Evolutionary conservation across 2,888 invertebrate genomes (phyloP).

Genomic region (Antheraea yamamai): DNA sequence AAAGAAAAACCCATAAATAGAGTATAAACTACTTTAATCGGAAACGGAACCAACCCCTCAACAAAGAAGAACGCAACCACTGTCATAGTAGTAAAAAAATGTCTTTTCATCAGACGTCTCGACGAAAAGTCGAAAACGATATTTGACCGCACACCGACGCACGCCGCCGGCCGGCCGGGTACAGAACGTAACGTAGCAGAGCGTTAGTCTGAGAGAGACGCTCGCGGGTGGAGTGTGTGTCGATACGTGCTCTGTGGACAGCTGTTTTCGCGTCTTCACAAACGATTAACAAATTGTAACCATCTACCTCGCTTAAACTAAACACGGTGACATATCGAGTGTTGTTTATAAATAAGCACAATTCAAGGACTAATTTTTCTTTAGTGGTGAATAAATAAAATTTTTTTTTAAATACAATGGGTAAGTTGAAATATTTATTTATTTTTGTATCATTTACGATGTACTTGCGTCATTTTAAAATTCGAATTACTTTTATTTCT

Average conservation of each 20-base stretch:
- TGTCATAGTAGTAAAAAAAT: slow-evolving; percentile 39
- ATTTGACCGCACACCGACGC: not conserved
- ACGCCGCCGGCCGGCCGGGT: slow-evolving; percentile 35
- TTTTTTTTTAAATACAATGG: slow-evolving; percentile 50
- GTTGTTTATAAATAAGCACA: slow-evolving; percentile 42
- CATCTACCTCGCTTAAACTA: slow-evolving; percentile 44
- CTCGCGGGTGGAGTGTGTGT: slow-evolving; percentile 49
- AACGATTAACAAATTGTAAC: slow-evolving; percentile 41
- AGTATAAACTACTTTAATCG: slow-evolving; percentile 16
- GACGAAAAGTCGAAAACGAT: slow-evolving; percentile 33
- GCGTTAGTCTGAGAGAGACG: slow-evolving; percentile 66
- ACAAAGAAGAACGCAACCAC: slow-evolving; percentile 38
- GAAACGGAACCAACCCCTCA: slow-evolving; percentile 36
- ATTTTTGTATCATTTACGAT: not conserved
- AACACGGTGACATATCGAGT: slow-evolving; percentile 45
- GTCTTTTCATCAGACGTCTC: slow-evolving; percentile 37
- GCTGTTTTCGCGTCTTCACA: slow-evolving; percentile 63
- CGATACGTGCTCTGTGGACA: slow-evolving; percentile 43
- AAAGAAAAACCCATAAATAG: not conserved
- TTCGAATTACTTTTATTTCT: not conserved
- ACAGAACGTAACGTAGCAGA: slow-evolving; percentile 31
- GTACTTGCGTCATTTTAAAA: not conserved
- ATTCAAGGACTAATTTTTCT: slow-evolving; percentile 31
- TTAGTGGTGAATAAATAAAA: slow-evolving; percentile 41
- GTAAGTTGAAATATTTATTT: slow-evolving; percentile 45